Percentiles rank a stretch among this genome's conserved stretches.
phyloP scores from a whole-genome alignment of 2,113 vertebrate genomes.

The Ctenomys sociabilis region DNA sequence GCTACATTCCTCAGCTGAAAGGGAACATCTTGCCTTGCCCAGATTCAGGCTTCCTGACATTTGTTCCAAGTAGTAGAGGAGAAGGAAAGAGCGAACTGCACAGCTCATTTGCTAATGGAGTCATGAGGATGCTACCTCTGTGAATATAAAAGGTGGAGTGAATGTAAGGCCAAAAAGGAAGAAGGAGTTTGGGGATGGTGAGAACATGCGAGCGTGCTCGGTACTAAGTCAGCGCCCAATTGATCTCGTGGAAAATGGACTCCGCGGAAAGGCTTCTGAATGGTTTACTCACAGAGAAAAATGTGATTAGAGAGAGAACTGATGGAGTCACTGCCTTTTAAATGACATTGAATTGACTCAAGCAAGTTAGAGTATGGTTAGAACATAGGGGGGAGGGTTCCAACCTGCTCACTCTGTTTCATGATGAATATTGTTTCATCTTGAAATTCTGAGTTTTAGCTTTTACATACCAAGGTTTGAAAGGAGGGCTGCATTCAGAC shows the following conservation, averaged over 20 bases:
- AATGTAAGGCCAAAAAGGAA: background rate
- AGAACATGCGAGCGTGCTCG: background rate
- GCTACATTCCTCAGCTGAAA: slow-evolving; percentile 15
- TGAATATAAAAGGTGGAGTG: background rate
- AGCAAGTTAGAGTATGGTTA: background rate
- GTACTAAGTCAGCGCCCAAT: background rate
- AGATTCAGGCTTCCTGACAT: slow-evolving; percentile 42
- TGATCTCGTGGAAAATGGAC: background rate
- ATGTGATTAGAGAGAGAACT: background rate
- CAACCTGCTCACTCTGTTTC: background rate
- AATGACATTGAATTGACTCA: background rate
- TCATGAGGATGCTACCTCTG: background rate
- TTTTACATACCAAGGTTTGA: background rate
- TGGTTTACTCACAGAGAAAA: slow-evolving; percentile 5
- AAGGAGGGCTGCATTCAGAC: background rate
- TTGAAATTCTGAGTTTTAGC: background rate
- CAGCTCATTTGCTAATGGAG: background rate
- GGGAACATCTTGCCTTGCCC: slow-evolving; percentile 6
- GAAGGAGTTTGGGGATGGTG: background rate
- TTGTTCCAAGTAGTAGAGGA: background rate
- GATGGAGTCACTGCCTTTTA: background rate
- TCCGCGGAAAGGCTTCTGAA: background rate
- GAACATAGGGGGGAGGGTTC: background rate
- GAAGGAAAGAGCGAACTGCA: background rate
- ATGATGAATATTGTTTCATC: background rate